phyloP scores from a whole-genome alignment of 2,888 invertebrate species.

The Aphodius granarius region DNA sequence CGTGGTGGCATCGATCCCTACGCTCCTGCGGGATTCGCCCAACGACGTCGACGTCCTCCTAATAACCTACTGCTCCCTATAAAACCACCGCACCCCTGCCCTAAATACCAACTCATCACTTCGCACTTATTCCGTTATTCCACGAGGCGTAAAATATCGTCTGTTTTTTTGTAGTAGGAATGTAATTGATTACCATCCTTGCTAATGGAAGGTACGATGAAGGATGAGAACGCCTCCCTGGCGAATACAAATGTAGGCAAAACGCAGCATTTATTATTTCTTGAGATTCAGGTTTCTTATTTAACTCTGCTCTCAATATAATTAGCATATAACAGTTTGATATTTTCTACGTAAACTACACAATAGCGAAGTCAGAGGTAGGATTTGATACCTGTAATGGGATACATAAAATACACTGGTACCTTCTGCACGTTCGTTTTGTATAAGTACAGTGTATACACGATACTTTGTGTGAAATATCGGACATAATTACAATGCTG shows the following conservation, averaged over 20 bases:
- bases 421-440: no score
- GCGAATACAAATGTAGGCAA: no score
- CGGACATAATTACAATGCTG: neutral
- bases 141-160: neutral
- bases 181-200: neutral
- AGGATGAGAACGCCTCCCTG: neutral
- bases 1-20: neutral
- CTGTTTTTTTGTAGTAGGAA: neutral
- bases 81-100: neutral
- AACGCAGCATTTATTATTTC: no score
- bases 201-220: neutral
- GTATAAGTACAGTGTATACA: no score
- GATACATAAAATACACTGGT: no score
- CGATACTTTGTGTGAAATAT: neutral
- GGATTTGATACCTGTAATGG: no score
- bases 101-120: neutral
- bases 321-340: no score
- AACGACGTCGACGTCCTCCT: neutral
- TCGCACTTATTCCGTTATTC: neutral
- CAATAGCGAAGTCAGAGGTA: no score
- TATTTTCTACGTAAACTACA: no score
- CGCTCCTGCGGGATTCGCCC: neutral
- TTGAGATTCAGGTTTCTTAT: no score
- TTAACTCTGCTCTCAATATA: no score
- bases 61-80: neutral